These are phyloP conservation scores for Chironomus tepperi DNA, from an alignment of 1,140 invertebrate species.

Conservation along the genomic window DNA sequence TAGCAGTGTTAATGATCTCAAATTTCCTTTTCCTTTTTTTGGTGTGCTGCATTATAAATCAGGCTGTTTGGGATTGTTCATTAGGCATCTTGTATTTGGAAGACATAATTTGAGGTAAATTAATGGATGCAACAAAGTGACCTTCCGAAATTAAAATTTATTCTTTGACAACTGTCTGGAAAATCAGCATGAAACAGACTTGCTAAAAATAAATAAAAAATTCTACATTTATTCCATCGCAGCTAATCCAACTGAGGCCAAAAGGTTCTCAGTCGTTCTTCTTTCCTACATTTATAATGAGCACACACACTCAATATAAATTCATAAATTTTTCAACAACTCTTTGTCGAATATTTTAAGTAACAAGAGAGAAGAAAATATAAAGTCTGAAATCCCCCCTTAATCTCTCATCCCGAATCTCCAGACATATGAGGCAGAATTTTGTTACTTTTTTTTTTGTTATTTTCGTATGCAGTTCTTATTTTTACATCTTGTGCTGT, in stretches of 20 bases:
- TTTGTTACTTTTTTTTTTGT: conserved; percentile 4
- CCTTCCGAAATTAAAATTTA: conserved; percentile 1
- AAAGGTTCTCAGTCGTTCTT: neutral
- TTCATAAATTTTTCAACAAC: conserved; percentile 11
- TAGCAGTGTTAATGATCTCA: neutral
- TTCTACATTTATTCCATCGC: neutral
- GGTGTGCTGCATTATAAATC: neutral
- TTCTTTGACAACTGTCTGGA: conserved; percentile 6
- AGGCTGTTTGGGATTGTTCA: neutral
- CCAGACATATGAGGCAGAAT: neutral
- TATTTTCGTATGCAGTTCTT: no score
- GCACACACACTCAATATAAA: neutral
- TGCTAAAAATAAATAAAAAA: conserved; percentile 3
- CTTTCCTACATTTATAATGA: no score
- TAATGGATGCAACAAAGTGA: neutral
- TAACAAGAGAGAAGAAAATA: neutral
- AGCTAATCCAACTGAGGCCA: conserved; percentile 3
- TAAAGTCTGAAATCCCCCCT: neutral
- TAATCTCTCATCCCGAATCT: conserved; percentile 12
- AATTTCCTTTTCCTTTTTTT: neutral
- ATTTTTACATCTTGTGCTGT: neutral
- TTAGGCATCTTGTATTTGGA: neutral
- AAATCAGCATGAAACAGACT: neutral
- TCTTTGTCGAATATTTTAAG: neutral
- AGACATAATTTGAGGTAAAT: neutral